A percentile compares a stretch with the other conserved stretches of the same genome.
phyloP scores from a whole-genome alignment of 2,113 vertebrate species.

The Sorex fumeus region DNA sequence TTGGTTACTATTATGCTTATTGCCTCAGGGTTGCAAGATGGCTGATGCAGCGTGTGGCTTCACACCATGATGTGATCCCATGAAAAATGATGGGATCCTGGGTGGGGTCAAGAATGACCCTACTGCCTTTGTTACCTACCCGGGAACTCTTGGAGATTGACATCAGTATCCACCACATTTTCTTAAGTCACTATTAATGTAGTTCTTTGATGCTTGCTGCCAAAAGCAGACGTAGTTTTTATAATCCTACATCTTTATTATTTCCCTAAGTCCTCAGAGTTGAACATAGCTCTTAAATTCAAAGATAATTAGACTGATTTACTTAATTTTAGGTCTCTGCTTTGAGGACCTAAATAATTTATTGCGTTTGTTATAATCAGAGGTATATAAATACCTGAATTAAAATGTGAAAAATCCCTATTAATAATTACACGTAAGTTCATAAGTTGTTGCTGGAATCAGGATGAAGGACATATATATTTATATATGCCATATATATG shows the following conservation, averaged over 20 bases:
- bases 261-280: constrained; percentile 1
- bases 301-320: not conserved
- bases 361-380: not conserved
- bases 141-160: not conserved
- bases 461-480: not conserved
- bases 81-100: not conserved
- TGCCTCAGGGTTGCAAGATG: too few relatives aligned
- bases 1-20: too few relatives aligned
- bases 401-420: not conserved
- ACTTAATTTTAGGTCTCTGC: not conserved
- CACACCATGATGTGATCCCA: too few relatives aligned
- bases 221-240: not conserved
- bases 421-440: not conserved
- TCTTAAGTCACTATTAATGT: not conserved
- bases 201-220: not conserved
- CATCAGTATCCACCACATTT: not conserved
- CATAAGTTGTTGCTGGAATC: not conserved
- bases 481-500: too few relatives aligned
- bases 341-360: not conserved
- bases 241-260: not conserved
- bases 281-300: not conserved
- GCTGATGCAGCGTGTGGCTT: too few relatives aligned
- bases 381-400: not conserved
- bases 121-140: not conserved
- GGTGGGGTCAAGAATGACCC: not conserved